Evolutionary conservation across 2,888 invertebrate genomes (phyloP), one percentile per base, ranked within the genome.

Genomic region (Caenorhabditis sp.): DNA sequence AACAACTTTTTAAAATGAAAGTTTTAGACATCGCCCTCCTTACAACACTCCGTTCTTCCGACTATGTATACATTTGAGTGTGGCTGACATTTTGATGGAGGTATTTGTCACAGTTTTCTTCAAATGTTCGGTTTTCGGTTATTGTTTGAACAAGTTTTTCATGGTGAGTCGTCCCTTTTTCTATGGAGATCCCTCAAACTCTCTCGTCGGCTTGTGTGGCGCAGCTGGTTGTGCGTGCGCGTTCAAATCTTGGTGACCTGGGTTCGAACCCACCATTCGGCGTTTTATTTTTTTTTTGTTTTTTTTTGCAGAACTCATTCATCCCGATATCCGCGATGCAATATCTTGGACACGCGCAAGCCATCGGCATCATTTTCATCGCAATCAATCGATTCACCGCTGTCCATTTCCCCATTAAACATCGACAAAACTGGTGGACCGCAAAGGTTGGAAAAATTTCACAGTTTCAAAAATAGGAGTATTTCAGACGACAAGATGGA

Each of bases 261-360:
- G n/a, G n/a, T n/a, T n/a, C n/a, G n/a, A n/a, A n/a, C n/a, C n/a
- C n/a, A n/a, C n/a, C n/a, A n/a, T n/a, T n/a, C n/a, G n/a, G n/a
- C n/a, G n/a, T n/a, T n/a, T n/a, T n/a, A n/a, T n/a, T n/a, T n/a
- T n/a, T n/a, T n/a, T n/a, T n/a, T n/a, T n/a, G n/a, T n/a, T n/a
- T n/a, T n/a, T n/a, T n/a, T n/a, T n/a, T n/a, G 10, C 55, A 55
- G 55, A 26, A 55, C 23, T 72, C 77, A 1, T 69, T 71, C 23
- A 63, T 79, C 14, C 79, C 79, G 26, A 71, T 79, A n/a, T 69
- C 77, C 24, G 79, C 77, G 37, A 75, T 82, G 67, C 79, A 79
- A 31, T 82, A 82, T 69, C 66, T 82, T 26, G 78, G 77, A 8
- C 82, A 82, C 65, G 82, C 81, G 23, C 82, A 82, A 53, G 82